A percentile compares a stretch with the other conserved stretches of the same genome.
Evolutionary conservation across 2,113 vertebrate genomes (phyloP).

Genomic region (Raphicerus campestris): DNA sequence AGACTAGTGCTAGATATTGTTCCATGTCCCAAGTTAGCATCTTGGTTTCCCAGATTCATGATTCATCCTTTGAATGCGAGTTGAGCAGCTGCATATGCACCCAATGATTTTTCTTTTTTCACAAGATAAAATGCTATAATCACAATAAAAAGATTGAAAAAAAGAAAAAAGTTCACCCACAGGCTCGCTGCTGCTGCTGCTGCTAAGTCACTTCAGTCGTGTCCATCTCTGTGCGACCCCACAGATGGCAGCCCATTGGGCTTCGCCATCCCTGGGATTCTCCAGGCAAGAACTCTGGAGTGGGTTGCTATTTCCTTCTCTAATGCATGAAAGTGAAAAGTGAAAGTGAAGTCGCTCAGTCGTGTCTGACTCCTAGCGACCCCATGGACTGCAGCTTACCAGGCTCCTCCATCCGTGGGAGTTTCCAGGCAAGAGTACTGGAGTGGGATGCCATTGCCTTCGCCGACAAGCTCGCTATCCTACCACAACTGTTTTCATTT

Average conservation of each 20-base stretch:
- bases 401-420: too few relatives aligned
- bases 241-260: too few relatives aligned
- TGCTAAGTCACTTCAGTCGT: too few relatives aligned
- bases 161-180: background rate
- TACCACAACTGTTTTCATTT: slow-evolving; percentile 63
- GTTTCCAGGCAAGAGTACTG: too few relatives aligned
- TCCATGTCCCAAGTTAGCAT: background rate
- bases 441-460: too few relatives aligned
- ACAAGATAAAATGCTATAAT: slow-evolving; percentile 30
- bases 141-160: slow-evolving; percentile 47
- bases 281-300: too few relatives aligned
- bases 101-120: slow-evolving; percentile 15
- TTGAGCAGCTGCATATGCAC: background rate
- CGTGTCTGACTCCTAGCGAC: background rate
- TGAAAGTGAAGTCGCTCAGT: background rate
- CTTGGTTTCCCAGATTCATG: background rate
- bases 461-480: background rate
- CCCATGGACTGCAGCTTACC: too few relatives aligned
- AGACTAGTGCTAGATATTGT: background rate
- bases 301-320: too few relatives aligned
- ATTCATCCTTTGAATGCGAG: slow-evolving; percentile 22
- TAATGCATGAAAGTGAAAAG: too few relatives aligned
- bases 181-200: background rate
- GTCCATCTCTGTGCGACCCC: too few relatives aligned
- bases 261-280: too few relatives aligned